Conservation (phyloP, 2,113 vertebrate genomes). For the Callospermophilus lateralis region DNA sequence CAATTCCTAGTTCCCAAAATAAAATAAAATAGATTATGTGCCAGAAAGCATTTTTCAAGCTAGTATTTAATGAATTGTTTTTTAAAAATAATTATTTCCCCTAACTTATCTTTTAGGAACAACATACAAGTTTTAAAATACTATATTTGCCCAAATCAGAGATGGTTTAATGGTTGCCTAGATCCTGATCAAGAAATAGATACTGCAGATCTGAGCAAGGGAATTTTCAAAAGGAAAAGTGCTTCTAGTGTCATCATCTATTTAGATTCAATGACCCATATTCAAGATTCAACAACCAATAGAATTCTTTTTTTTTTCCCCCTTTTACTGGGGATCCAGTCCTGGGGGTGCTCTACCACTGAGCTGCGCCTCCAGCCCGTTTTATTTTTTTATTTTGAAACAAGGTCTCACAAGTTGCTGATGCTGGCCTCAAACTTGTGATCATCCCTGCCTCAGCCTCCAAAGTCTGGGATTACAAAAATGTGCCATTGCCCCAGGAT, state of each 20-base stretch:
- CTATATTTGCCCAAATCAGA: constrained; percentile 19
- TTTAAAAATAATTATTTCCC: neutral
- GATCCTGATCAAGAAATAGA: neutral
- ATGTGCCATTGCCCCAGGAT: neutral
- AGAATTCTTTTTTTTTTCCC: fast-evolving
- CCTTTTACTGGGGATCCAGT: too few species aligned
- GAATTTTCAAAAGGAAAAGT: neutral
- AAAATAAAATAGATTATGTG: neutral
- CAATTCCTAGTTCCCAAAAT: neutral
- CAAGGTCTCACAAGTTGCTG: too few species aligned
- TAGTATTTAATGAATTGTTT: neutral
- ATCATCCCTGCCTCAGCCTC: too few species aligned
- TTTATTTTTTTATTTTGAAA: too few species aligned
- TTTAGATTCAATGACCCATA: neutral
- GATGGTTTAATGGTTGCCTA: neutral
- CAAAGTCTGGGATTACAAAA: too few species aligned
- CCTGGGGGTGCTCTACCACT: too few species aligned
- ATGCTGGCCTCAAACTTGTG: too few species aligned
- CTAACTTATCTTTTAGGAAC: neutral
- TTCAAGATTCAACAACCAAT: neutral
- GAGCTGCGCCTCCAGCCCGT: too few species aligned
- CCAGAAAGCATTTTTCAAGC: neutral
- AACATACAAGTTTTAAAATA: constrained; percentile 27
- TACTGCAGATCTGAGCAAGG: neutral
- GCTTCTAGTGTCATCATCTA: neutral